These are phyloP conservation scores for Megaceryle alcyon DNA, from an alignment of 2,797 vertebrate genomes.

Conservation along the genomic window DNA sequence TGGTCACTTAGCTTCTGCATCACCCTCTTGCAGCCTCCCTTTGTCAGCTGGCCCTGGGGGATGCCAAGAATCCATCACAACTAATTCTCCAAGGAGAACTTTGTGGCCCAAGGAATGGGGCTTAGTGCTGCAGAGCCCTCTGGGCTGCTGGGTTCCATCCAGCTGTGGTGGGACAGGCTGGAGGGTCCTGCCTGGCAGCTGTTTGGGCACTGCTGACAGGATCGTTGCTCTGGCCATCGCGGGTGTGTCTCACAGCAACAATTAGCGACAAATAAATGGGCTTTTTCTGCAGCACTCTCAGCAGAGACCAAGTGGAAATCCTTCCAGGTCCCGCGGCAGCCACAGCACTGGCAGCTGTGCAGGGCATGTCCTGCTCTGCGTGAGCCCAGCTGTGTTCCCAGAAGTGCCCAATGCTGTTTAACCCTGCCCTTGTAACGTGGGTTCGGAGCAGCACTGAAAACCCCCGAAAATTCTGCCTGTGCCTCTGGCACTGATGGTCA, in stretches of 20 bases:
- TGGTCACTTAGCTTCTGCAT: neutral
- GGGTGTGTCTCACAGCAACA: neutral
- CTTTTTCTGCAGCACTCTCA: neutral
- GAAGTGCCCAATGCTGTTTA: neutral
- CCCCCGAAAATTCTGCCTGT: accelerated
- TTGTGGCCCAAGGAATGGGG: accelerated
- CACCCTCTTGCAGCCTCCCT: neutral
- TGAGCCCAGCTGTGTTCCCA: neutral
- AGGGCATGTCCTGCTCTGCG: neutral
- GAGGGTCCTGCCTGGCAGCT: neutral
- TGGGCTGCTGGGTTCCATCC: neutral
- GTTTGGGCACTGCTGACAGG: neutral
- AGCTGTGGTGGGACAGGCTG: neutral
- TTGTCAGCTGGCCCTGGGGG: neutral
- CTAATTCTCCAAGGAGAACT: neutral
- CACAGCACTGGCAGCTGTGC: neutral
- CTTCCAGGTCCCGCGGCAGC: neutral
- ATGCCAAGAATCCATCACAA: neutral
- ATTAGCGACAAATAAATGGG: neutral
- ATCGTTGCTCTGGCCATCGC: neutral
- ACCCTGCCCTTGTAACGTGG: accelerated
- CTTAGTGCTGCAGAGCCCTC: neutral
- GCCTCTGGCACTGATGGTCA: neutral
- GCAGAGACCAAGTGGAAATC: neutral
- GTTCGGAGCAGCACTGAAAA: accelerated